A percentile compares a stretch with the other conserved stretches of the same genome.
Conservation (phyloP, 1,140 invertebrate genomes). For the Gonatopus flavifemur region DNA sequence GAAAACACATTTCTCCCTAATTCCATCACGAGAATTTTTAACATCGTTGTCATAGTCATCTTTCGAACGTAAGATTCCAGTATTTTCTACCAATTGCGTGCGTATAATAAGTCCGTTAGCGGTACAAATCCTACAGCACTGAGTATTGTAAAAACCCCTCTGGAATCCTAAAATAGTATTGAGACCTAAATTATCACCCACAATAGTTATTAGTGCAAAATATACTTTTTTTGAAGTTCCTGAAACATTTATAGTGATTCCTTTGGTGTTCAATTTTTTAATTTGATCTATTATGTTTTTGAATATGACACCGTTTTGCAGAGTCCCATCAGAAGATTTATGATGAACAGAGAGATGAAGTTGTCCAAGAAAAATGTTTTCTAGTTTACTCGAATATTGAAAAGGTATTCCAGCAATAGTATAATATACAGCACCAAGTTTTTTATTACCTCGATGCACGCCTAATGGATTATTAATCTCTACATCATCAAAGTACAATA, state of each 20-base stretch:
- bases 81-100: constrained; percentile 7
- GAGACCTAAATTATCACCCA: constrained; percentile 5
- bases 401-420: not conserved
- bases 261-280: not conserved
- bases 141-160: not conserved
- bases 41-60: constrained; percentile 13
- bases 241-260: not conserved
- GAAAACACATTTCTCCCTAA: constrained; percentile 15
- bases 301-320: constrained; percentile 6
- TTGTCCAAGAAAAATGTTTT: constrained; percentile 21
- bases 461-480: not conserved
- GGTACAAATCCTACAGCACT: constrained; percentile 2
- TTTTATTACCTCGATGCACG: not conserved
- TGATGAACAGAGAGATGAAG: constrained; percentile 17
- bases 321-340: constrained; percentile 18
- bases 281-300: not conserved
- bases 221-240: not conserved
- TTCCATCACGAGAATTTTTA: not conserved
- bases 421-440: not conserved
- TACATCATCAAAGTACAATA: too few species aligned
- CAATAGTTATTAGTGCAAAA: not conserved
- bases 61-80: constrained; percentile 4
- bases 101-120: not conserved
- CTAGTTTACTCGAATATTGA: not conserved
- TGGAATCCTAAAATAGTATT: constrained; percentile 4